Conservation (phyloP, 2,888 invertebrate species). For the Tenthredo amoena region DNA sequence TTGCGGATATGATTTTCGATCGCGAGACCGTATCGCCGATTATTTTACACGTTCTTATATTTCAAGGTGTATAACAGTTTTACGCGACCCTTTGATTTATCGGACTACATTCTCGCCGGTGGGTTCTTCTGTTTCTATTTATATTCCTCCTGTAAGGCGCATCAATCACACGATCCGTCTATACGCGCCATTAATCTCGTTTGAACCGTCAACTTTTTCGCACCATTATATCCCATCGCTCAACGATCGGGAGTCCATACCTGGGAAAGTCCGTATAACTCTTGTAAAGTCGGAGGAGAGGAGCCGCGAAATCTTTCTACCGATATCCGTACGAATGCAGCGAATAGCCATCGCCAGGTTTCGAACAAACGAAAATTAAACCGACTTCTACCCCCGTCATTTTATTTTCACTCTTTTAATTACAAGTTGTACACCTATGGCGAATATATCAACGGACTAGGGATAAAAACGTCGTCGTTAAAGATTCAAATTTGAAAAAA, state of each 20-base stretch:
- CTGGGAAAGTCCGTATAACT: neutral
- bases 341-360: neutral
- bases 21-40: neutral
- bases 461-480: neutral
- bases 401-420: neutral
- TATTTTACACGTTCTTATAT: conserved; percentile 12
- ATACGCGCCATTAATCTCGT: conserved; percentile 60
- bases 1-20: neutral
- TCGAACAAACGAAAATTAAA: neutral
- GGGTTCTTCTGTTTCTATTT: conserved; percentile 60
- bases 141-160: conserved; percentile 59
- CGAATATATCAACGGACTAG: neutral
- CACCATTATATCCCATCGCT: conserved; percentile 20
- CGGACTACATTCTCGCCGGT: conserved; percentile 61
- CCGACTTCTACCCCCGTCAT: neutral
- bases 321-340: neutral
- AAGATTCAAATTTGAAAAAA: neutral
- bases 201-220: conserved; percentile 56
- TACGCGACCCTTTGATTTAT: conserved; percentile 62
- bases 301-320: neutral
- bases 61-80: conserved; percentile 17
- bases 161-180: conserved; percentile 59
- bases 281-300: neutral
- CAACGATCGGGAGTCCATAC: neutral
- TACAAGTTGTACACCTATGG: neutral